Base-by-base conservation (phyloP, 2,797 vertebrate species). In the Pampus argenteus region DNA sequence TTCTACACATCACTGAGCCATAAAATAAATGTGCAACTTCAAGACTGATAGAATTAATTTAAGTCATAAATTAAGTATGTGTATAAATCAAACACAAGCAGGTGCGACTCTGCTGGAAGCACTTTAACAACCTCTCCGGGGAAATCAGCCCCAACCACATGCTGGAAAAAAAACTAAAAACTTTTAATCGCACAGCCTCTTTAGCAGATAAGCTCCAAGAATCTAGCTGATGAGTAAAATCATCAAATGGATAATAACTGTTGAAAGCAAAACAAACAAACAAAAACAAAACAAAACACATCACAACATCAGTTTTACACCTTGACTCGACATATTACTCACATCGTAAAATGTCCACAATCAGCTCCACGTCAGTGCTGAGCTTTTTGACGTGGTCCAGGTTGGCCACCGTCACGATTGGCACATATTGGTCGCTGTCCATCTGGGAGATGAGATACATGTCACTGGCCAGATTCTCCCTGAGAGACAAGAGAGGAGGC, bases 371-470 rank as follows among this genome's bases (percentile, higher is more conserved):
- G 85, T 99, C 97, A 1, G 97, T 97, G 94, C 97, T 98, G 87
- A 99, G 96, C 90, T 99, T 99, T 88, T 99, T 99, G 92, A 99
- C 94, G 69, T 98, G 98, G 94, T 99, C 98, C 78, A 99, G 95
- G 91, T 99, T 99, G 87, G 98, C 98, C 92, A 99, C 96, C 1
- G 97, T 99, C 92, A 97, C 94, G 59, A 99, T 98, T 95, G 98
- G 98, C 95, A 99, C 97, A 68, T 99, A 99, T 87, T 99, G 98
- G 95, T 99, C 98, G 78, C 98, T 99, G 92, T 99, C 98, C 98
- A 99, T 99, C 92, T 99, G 98, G 66, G 98, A 99, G 94, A 98
- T 98, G 92, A 99, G 97, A 94, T 99, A 99, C 97, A 99, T 99
- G 94, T 99, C 98, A 87, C 96, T 98, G 93, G 98, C 97, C 85